Evolutionary conservation across 1,140 invertebrate genomes (phyloP), one percentile per base, ranked within the genome.

Genomic region (Aphelinus certus): DNA sequence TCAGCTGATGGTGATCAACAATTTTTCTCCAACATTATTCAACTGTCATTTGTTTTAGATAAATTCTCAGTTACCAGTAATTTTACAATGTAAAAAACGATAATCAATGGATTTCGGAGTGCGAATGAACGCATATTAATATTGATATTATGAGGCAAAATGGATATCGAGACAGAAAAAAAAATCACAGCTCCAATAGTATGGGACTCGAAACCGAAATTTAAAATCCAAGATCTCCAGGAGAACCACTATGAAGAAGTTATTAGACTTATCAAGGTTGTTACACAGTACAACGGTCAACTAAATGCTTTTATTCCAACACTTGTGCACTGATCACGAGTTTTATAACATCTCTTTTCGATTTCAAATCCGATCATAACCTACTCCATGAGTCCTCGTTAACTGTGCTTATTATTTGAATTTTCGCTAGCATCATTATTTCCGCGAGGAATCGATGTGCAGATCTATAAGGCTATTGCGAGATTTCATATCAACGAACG

Each of bases 211-310:
- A 80, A 88, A 1, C 81, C 83, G 58, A 89, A 88, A 2, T 83
- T 90, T 55, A 84, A 88, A 69, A 91, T 92, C 61, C 84, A 89
- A 60, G 91, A 92, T 81, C 78, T 92, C 1, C 88, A 90, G 78
- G 88, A 90, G 64, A 83, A 80, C 9, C 83, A 89, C 65, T 91
- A 89, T 75, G 87, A 91, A 1, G 89, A 91, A 72, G 89, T 88
- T 3, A 75, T 91, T 2, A 82, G 83, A 51, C 78, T 92, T 65
- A 84, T 92, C 75, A 89, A 91, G 86, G 89, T 90, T 78, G 4
- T 6, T 9, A 9, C 51, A 9, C 51, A 9, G 4, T 53, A 53
- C 4, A 53, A 6, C 4, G 4, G 9, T 6, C 51, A 53, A 53
- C 4, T 9, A 4, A 53, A 9, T 6, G 51, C 51, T 9, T 53